Percentiles rank a stretch among this genome's conserved stretches.
Conservation (phyloP, 2,113 vertebrate genomes). For the Vidua chalybeata region DNA sequence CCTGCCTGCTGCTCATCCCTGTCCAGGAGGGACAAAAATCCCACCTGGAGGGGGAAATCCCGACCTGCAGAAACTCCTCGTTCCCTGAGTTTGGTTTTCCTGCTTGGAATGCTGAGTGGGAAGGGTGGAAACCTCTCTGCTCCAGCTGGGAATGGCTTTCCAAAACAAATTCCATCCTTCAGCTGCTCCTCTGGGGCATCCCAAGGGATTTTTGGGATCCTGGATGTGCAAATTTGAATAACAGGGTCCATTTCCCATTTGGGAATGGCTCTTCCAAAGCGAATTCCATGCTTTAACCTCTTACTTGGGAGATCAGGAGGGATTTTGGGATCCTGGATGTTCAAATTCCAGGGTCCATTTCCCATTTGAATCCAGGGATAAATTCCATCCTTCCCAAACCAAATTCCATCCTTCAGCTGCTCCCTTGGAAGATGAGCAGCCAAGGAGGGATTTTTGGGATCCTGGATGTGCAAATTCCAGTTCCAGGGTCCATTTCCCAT, state of each 20-base stretch:
- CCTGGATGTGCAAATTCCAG: too few species aligned
- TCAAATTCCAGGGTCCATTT: too few species aligned
- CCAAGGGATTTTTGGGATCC: not conserved
- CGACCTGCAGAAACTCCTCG: not conserved
- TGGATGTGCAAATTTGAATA: not conserved
- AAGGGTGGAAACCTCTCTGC: not conserved
- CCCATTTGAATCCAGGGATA: too few species aligned
- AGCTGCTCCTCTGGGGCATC: accelerated
- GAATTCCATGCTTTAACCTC: not conserved
- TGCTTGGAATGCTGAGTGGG: not conserved
- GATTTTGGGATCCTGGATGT: not conserved
- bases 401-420: too few species aligned
- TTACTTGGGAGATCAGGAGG: not conserved
- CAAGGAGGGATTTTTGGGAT: too few species aligned
- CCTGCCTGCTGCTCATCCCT: not conserved
- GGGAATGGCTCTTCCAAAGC: not conserved
- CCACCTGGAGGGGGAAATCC: not conserved
- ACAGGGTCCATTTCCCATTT: accelerated
- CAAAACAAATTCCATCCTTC: too few species aligned
- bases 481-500: too few species aligned
- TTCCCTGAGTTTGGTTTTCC: not conserved
- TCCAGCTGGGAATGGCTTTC: not conserved
- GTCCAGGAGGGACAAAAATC: accelerated
- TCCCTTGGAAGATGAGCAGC: too few species aligned
- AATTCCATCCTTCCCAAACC: too few species aligned